Percentiles rank a stretch among this genome's conserved stretches.
phyloP scores from a whole-genome alignment of 2,888 invertebrate species.

The Drosophila ezoana region DNA sequence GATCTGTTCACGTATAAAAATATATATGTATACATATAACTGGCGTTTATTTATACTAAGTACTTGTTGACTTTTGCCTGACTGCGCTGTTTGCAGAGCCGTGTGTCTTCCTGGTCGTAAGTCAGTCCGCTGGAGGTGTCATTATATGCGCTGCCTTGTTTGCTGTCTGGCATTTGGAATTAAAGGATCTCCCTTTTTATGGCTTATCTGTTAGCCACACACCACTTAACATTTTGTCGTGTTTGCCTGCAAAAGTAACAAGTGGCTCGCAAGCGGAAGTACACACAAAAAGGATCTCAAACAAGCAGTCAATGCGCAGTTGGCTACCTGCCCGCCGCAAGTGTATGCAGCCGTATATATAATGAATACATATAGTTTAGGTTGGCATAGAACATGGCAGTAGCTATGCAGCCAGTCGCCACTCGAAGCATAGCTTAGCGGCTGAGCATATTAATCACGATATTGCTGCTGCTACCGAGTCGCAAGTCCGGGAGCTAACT shows the following conservation, averaged over 20 bases:
- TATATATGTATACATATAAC: not conserved
- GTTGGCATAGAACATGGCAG: slow-evolving; percentile 55
- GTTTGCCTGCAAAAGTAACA: slow-evolving; percentile 68
- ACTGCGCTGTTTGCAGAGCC: slow-evolving; percentile 17
- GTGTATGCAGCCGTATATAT: slow-evolving; percentile 5
- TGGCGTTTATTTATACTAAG: too few relatives aligned
- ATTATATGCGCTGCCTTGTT: slow-evolving; percentile 20
- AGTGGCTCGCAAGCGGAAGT: slow-evolving; percentile 73
- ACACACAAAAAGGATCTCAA: slow-evolving; percentile 38
- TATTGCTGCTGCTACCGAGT: slow-evolving; percentile 37
- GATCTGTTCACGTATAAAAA: not conserved
- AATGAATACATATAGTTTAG: slow-evolving; percentile 24
- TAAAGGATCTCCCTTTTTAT: slow-evolving; percentile 52
- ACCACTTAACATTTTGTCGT: slow-evolving; percentile 65
- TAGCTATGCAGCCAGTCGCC: slow-evolving; percentile 21
- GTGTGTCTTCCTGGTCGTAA: slow-evolving; percentile 32
- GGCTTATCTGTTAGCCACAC: slow-evolving; percentile 70
- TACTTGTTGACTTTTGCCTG: slow-evolving; percentile 8
- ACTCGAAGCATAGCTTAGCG: not conserved
- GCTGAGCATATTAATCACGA: slow-evolving; percentile 61
- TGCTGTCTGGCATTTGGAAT: slow-evolving; percentile 49
- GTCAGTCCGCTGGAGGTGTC: slow-evolving; percentile 55
- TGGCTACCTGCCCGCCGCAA: slow-evolving; percentile 28
- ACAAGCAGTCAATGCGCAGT: slow-evolving; percentile 8
- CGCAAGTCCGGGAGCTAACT: slow-evolving; percentile 30